A percentile compares a stretch with the other conserved stretches of the same genome.
Conservation (phyloP, 2,797 vertebrate genomes). For the Chanos chanos region DNA sequence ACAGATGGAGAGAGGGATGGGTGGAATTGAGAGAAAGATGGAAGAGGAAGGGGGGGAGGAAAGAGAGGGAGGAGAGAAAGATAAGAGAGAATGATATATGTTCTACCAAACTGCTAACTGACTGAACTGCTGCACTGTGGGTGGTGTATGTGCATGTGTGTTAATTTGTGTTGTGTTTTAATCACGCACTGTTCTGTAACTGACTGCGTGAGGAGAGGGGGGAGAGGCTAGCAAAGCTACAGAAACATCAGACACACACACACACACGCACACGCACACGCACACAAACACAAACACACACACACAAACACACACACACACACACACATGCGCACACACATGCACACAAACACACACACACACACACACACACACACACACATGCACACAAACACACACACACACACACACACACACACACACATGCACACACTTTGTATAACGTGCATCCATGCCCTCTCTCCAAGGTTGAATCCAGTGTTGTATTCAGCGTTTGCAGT, state of each 20-base stretch:
- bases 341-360: background rate
- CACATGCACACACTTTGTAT: too few relatives aligned
- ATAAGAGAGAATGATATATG: conserved; percentile 57
- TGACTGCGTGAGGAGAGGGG: background rate
- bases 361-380: conserved; percentile 1
- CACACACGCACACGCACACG: background rate
- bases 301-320: background rate
- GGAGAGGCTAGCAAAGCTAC: background rate
- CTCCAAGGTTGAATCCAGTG: background rate
- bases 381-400: too few relatives aligned
- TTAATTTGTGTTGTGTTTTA: conserved; percentile 2
- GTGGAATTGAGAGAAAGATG: conserved; percentile 5
- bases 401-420: too few relatives aligned
- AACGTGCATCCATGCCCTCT: background rate
- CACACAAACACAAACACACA: background rate
- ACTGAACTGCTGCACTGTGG: conserved; percentile 12
- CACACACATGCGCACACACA: background rate
- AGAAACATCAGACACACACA: background rate
- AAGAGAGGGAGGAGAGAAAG: conserved; percentile 14
- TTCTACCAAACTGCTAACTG: conserved; percentile 46
- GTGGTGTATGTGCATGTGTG: background rate
- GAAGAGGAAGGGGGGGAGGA: conserved; percentile 13
- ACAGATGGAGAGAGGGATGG: conserved; percentile 3
- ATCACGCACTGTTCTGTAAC: background rate
- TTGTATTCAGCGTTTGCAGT: background rate